Base-by-base conservation (phyloP, 2,113 vertebrate species). In the zebrafish (Danio rerio) region DNA sequence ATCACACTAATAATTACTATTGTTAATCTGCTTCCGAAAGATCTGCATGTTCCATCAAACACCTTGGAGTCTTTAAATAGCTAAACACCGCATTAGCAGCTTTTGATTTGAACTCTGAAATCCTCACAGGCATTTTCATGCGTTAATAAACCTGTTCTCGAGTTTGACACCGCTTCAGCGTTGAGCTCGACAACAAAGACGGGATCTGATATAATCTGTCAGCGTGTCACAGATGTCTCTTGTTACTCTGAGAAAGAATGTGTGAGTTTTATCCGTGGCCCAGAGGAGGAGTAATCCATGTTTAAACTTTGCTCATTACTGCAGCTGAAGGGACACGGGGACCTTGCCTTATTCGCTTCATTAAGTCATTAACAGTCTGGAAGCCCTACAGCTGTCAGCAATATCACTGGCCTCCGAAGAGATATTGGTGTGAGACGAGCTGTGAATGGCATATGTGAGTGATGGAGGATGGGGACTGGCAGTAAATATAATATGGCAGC, bases 361-460 rank as follows among this genome's bases (percentile, higher is more conserved):
- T 93, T 90, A 91, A 92, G 85, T 84, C 86, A 88, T 91, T 88
- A 89, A 87, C 79, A 89, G 89, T 66, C 88, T 85, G 72, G 83
- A 91, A 87, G 83, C 84, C 89, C 86, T 80, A 81, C 88, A 89
- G 91, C 90, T 89, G 84, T 87, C 82, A 83, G 83, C 84, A 77
- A 88, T 84, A 85, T 88, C 71, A 68, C 83, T 81, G 80, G 71
- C 88, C 80, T 86, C 72, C 72, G 89, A 84, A 80, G 82, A 68
- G 61, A 53, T 43, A 31, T 11, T 18, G 53, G n/a, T 47, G 21
- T 8, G 55, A 2, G 61, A 62, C 12, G 62, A 74, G 69, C 50
- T 69, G 31, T 42, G 7, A 81, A 70, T 75, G 62, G 5, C 68
- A 45, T 56, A 63, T 58, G 8, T 61, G 8, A 55, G 13, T 40